phyloP scores from a whole-genome alignment of 2,797 vertebrate species.

The Thripadectes ignobilis region DNA sequence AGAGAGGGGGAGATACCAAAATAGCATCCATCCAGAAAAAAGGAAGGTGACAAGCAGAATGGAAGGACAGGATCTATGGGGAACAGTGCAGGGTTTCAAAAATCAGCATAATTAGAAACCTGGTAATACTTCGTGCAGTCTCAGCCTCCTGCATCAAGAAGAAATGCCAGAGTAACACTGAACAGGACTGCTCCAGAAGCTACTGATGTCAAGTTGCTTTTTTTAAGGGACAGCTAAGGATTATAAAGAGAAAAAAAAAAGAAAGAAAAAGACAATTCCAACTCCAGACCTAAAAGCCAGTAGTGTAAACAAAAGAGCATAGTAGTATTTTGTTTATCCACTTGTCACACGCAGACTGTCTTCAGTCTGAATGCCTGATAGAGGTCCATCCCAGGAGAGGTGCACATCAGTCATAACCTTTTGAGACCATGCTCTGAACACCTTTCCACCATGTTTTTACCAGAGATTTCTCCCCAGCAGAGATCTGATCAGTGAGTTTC shows the following conservation, averaged over 20 bases:
- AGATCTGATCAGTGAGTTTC: neutral
- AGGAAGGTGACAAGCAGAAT: neutral
- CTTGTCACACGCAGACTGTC: neutral
- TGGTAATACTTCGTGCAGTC: neutral
- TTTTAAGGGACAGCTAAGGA: neutral
- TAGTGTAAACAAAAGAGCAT: neutral
- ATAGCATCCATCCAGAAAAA: neutral
- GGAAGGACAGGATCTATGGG: neutral
- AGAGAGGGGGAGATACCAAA: neutral
- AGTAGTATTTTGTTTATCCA: neutral
- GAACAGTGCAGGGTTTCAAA: neutral
- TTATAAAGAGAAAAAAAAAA: accelerated
- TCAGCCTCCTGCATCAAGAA: neutral
- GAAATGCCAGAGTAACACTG: neutral
- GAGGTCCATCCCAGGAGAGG: neutral
- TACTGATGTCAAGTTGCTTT: neutral
- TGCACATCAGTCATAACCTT: neutral
- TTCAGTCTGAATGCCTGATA: neutral
- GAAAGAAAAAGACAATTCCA: neutral
- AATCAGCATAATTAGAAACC: neutral
- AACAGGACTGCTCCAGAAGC: neutral
- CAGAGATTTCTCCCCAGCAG: neutral
- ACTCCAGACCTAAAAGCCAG: neutral
- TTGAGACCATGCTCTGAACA: neutral
- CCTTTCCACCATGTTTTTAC: neutral